These are phyloP conservation scores for Isoperla grammatica DNA, from an alignment of 2,888 invertebrate species.

Conservation along the genomic window DNA sequence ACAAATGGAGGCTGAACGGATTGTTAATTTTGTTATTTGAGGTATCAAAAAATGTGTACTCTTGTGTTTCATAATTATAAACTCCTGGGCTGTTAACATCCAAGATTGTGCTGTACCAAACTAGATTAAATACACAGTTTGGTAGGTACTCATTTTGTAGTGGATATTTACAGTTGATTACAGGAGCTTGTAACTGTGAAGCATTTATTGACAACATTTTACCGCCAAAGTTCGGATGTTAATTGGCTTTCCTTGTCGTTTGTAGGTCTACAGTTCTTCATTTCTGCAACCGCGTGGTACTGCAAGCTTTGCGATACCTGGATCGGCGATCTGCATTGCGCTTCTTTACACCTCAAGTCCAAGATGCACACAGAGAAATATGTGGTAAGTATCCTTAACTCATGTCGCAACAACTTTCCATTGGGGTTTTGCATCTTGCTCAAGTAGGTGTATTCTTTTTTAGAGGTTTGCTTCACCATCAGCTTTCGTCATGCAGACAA, in stretches of 20 bases:
- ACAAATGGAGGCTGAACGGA: not conserved
- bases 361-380: conserved; percentile 73
- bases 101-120: not conserved
- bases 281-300: conserved; percentile 83
- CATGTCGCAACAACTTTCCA: conserved; percentile 9
- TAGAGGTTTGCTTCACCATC: too few relatives aligned
- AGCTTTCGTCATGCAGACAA: too few relatives aligned
- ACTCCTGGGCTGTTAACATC: conserved; percentile 4
- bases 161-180: conserved; percentile 19
- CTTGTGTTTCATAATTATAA: conserved; percentile 7
- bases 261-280: conserved; percentile 79
- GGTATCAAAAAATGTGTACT: conserved; percentile 13
- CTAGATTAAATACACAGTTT: conserved; percentile 1
- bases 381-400: conserved; percentile 64
- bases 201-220: too few relatives aligned
- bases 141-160: conserved; percentile 30
- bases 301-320: conserved; percentile 82
- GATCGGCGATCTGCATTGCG: conserved; percentile 85
- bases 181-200: too few relatives aligned
- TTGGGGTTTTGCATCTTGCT: not conserved
- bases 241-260: conserved; percentile 36
- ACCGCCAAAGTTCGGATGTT: not conserved
- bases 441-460: too few relatives aligned
- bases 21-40: conserved; percentile 5
- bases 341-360: conserved; percentile 78